phyloP scores from a whole-genome alignment of 2,113 vertebrate genomes.

The Rhizomys pruinosus region DNA sequence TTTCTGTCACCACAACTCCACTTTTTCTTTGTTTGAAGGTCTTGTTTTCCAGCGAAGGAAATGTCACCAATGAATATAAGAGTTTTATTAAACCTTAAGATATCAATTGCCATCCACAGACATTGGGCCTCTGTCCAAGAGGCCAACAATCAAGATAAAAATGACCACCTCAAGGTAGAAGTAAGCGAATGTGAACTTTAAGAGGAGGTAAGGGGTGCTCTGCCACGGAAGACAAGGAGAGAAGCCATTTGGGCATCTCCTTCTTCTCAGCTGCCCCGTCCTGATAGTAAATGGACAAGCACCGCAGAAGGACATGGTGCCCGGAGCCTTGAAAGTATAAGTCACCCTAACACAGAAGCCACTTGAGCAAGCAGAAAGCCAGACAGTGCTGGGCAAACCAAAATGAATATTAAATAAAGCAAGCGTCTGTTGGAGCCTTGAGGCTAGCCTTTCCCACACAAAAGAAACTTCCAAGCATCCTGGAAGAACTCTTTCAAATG shows the following conservation, averaged over 20 bases:
- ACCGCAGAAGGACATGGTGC: neutral
- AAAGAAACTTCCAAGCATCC: neutral
- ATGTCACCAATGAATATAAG: neutral
- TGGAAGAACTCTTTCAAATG: neutral
- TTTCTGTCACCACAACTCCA: neutral
- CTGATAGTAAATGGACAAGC: neutral
- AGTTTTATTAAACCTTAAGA: neutral
- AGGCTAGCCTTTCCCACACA: neutral
- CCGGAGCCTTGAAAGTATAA: neutral
- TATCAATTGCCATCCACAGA: neutral
- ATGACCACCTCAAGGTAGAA: neutral
- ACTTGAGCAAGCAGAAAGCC: neutral
- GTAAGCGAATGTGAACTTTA: neutral
- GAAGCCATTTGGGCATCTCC: neutral
- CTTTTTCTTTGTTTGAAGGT: neutral
- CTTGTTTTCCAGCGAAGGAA: neutral
- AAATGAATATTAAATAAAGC: neutral
- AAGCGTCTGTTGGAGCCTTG: neutral
- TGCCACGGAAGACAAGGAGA: neutral
- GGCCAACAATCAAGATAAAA: neutral
- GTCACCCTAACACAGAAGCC: neutral
- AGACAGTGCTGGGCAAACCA: neutral
- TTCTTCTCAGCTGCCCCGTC: neutral
- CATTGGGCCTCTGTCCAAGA: neutral
- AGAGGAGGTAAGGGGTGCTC: neutral